Evolutionary conservation across 2,797 vertebrate genomes (phyloP).

Genomic region (Okamejei kenojei): DNA sequence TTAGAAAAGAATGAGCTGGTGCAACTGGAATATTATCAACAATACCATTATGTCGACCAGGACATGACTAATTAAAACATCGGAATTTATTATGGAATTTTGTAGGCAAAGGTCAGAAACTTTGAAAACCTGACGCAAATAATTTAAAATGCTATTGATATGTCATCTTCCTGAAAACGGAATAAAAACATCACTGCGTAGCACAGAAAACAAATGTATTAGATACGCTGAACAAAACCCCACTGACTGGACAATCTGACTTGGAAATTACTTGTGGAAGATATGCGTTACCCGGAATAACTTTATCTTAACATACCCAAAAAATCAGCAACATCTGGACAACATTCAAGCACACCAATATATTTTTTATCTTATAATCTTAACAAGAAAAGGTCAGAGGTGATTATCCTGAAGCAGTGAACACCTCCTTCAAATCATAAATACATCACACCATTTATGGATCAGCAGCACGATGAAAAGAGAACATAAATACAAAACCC

Average conservation of each 20-base stretch:
- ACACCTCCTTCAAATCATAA: too few species aligned
- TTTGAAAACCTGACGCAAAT: not conserved
- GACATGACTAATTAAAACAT: not conserved
- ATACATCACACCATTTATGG: too few species aligned
- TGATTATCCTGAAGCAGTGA: too few species aligned
- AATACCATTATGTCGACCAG: not conserved
- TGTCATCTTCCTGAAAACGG: not conserved
- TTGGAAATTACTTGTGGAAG: not conserved
- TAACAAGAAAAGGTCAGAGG: too few species aligned
- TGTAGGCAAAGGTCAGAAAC: not conserved
- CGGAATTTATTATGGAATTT: not conserved
- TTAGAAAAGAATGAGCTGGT: not conserved
- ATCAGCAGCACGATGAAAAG: too few species aligned
- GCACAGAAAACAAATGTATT: not conserved
- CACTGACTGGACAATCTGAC: not conserved
- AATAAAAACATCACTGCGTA: not conserved
- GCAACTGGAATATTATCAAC: not conserved
- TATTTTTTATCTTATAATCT: too few species aligned
- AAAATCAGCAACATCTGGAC: not conserved
- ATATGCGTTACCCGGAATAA: not conserved
- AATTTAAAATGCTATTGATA: constrained; percentile 3
- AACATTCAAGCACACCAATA: too few species aligned
- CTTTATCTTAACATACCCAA: not conserved
- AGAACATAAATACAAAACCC: too few species aligned
- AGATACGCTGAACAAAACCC: not conserved